phyloP scores from a whole-genome alignment of 2,113 vertebrate species.

The Lophius piscatorius region DNA sequence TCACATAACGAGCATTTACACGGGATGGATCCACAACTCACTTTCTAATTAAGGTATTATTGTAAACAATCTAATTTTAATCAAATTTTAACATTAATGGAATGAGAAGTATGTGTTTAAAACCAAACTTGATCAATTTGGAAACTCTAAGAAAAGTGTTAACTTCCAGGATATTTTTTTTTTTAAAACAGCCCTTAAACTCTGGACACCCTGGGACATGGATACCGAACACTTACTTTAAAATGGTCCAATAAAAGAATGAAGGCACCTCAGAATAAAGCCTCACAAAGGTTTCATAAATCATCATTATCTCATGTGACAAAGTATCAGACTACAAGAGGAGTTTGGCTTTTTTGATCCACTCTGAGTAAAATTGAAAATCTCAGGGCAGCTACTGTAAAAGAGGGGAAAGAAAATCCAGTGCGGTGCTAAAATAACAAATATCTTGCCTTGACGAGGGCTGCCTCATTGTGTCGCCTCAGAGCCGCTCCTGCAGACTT shows the following conservation, averaged over 20 bases:
- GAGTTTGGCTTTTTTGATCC: neutral
- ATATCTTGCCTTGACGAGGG: slow-evolving; percentile 81
- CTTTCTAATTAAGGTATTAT: too few relatives aligned
- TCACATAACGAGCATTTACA: too few relatives aligned
- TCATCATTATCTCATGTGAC: neutral
- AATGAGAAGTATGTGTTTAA: neutral
- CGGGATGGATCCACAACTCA: too few relatives aligned
- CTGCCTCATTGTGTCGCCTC: slow-evolving; percentile 90
- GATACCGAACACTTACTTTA: neutral
- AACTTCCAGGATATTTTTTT: too few relatives aligned
- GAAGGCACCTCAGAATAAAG: neutral
- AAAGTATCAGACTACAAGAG: neutral
- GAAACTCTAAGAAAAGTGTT: too few relatives aligned
- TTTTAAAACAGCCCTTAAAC: too few relatives aligned
- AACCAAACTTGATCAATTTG: neutral
- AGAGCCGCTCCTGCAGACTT: slow-evolving; percentile 90
- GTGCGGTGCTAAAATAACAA: neutral
- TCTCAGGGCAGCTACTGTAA: neutral
- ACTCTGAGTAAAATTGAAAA: neutral
- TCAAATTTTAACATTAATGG: neutral
- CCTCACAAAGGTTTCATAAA: too few relatives aligned
- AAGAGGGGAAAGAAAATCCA: too few relatives aligned
- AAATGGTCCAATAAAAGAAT: neutral
- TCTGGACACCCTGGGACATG: too few relatives aligned
- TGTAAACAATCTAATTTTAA: too few relatives aligned